phyloP scores from a whole-genome alignment of 1,140 invertebrate species.

The Akabosia matsudoensis region DNA sequence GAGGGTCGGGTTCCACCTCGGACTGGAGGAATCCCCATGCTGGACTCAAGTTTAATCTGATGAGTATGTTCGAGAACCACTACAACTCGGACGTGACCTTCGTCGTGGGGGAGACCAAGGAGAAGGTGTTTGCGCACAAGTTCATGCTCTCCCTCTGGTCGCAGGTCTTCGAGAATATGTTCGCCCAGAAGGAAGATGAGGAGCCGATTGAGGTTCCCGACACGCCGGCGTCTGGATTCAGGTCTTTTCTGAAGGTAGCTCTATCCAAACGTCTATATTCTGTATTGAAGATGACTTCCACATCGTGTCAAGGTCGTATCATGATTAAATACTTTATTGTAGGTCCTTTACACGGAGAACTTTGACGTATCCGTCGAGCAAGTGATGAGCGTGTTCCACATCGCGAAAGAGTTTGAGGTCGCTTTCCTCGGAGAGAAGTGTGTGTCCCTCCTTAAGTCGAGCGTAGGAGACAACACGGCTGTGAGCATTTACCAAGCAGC shows the following conservation, averaged over 20 bases:
- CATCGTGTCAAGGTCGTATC: background rate
- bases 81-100: slow-evolving; percentile 31
- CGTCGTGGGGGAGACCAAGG: slow-evolving; percentile 9
- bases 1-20: no score
- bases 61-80: slow-evolving; percentile 29
- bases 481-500: slow-evolving; percentile 35
- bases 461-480: slow-evolving; percentile 34
- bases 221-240: slow-evolving; percentile 21
- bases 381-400: slow-evolving; percentile 34
- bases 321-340: background rate
- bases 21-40: slow-evolving; percentile 30
- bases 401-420: slow-evolving; percentile 29
- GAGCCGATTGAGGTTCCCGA: slow-evolving; percentile 26
- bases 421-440: slow-evolving; percentile 28
- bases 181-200: slow-evolving; percentile 58
- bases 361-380: slow-evolving; percentile 37
- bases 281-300: background rate
- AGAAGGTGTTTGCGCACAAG: slow-evolving; percentile 73
- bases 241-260: slow-evolving; percentile 32
- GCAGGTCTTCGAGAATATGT: slow-evolving; percentile 84
- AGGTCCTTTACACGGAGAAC: slow-evolving; percentile 36
- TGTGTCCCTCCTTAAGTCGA: slow-evolving; percentile 27
- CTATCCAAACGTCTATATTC: background rate
- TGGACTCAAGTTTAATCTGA: slow-evolving; percentile 32
- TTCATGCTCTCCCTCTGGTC: slow-evolving; percentile 77